Evolutionary conservation across 2,797 vertebrate species (phyloP), one percentile per base, ranked within the genome.

Genomic region (Epinephelus coioides): DNA sequence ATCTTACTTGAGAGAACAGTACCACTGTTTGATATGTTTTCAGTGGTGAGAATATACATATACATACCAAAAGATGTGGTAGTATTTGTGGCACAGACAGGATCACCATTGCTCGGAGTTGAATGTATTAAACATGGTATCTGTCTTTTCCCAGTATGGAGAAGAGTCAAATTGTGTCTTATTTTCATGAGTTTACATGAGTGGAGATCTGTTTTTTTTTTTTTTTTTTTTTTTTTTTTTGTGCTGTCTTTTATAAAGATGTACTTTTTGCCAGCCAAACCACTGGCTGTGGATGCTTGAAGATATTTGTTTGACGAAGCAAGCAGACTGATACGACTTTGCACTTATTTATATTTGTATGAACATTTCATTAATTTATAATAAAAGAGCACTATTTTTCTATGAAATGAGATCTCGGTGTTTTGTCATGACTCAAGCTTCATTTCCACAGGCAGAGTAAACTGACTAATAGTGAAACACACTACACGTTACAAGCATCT

Each of bases 331-430:
- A 96, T 92, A 95, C 91, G 89, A 96, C 94, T 97, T 98, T 98
- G 97, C 97, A 98, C 97, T 97, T 98, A 98, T 98, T 98, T 99
- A 98, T 99, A 98, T 97, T 97, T 96, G 95, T 96, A 94, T 54
- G 92, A 92, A 91, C 78, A 92, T 96, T 96, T 97, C 95, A 95
- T 89, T 99, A 98, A 99, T 98, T 99, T 99, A 99, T 99, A 99
- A 97, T 99, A 99, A 99, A 86, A 98, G 93, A 96, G 92, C 93
- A 96, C 94, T 98, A 98, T 98, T 98, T 98, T 99, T 98, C 94
- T 97, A 94, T 78, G 78, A 90, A 85, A 77, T 46, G 51, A 78
- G 21, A 72, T 76, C 55, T 84, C 73, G 12, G 77, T 85, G 71
- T 91, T 82, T 75, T 80, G 7, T 56, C 67, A 34, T 44, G 50